phyloP scores from a whole-genome alignment of 2,797 vertebrate species.

The Pseudochirops cupreus region DNA sequence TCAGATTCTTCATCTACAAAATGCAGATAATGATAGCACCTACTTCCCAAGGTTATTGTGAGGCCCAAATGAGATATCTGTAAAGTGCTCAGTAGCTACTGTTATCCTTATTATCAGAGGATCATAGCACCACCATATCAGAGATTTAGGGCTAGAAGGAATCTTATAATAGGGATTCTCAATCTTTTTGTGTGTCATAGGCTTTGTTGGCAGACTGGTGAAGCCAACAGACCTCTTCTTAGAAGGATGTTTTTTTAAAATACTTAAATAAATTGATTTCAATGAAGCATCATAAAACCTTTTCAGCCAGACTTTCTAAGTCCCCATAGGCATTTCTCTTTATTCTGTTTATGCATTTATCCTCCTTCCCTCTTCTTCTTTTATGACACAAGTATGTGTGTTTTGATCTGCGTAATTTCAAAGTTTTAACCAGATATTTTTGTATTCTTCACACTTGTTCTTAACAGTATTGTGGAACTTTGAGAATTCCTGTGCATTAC shows the following conservation, averaged over 20 bases:
- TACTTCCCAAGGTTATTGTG: not conserved
- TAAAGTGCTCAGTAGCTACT: not conserved
- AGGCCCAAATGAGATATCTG: not conserved
- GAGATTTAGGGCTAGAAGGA: not conserved
- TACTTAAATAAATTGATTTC: not conserved
- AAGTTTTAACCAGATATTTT: not conserved
- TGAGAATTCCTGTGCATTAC: not conserved
- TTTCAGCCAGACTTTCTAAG: not conserved
- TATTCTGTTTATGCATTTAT: not conserved
- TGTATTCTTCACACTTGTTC: not conserved
- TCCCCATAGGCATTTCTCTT: not conserved
- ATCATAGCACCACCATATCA: not conserved
- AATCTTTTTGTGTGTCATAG: not conserved
- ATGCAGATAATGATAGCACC: not conserved
- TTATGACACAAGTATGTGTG: not conserved
- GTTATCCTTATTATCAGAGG: not conserved
- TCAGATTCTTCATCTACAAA: not conserved
- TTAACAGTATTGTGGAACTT: not conserved
- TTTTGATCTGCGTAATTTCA: not conserved
- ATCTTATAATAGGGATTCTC: not conserved
- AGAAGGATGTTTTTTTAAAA: not conserved
- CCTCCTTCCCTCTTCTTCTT: not conserved
- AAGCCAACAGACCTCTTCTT: not conserved
- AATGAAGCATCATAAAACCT: not conserved
- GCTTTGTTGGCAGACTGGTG: no score